A percentile compares a stretch with the other conserved stretches of the same genome.
These are phyloP conservation scores for Latrodectus hesperus DNA, from an alignment of 2,888 invertebrate genomes.

Conservation along the genomic window DNA sequence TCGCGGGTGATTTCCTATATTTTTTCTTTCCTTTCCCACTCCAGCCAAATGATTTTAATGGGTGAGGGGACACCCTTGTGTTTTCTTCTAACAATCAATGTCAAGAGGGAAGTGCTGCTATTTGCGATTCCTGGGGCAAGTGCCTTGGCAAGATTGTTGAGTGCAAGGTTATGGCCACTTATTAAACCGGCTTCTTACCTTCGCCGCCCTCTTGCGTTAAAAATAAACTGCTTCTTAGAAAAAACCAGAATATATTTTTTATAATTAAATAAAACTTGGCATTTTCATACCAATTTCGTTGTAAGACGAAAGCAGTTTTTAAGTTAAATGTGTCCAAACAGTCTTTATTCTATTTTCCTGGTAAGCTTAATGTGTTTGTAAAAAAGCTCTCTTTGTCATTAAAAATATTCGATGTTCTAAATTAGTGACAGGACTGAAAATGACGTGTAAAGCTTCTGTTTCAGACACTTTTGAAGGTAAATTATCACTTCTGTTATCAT, in stretches of 20 bases:
- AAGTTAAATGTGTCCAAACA: no score
- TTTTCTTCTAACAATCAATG: constrained; percentile 4
- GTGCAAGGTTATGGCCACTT: constrained; percentile 1
- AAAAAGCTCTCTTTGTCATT: not conserved
- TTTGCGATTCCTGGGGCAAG: constrained; percentile 27
- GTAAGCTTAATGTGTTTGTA: no score
- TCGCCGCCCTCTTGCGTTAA: not conserved
- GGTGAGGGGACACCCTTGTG: not conserved
- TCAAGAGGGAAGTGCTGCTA: constrained; percentile 44
- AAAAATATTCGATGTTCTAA: not conserved
- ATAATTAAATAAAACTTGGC: no score
- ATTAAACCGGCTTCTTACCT: not conserved
- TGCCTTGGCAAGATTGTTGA: not conserved
- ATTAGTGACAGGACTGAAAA: not conserved
- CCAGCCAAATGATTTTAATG: no score
- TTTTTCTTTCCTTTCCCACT: no score
- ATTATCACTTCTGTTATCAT: not conserved
- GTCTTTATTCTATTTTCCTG: no score
- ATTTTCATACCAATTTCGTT: no score
- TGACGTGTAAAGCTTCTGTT: constrained; percentile 3
- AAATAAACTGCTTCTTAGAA: not conserved
- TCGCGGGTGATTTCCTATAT: no score
- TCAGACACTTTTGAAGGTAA: not conserved
- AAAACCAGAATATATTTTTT: not conserved
- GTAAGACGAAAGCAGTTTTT: no score